These are phyloP conservation scores for Drosophila parthenogenetica DNA, from an alignment of 2,888 invertebrate genomes.

Conservation along the genomic window DNA sequence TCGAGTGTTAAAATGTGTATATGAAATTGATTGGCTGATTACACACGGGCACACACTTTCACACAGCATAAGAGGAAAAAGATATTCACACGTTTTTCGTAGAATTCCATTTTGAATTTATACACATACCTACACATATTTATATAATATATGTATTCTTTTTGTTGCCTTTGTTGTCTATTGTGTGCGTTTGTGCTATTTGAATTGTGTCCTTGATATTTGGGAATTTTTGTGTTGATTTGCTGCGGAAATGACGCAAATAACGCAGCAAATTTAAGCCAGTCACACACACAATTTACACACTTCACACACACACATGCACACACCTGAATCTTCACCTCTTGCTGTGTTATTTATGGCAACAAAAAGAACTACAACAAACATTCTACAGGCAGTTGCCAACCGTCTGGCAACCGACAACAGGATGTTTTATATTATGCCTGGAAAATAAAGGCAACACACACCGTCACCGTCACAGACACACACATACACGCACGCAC, in stretches of 20 bases:
- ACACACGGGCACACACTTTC: slow-evolving; percentile 42
- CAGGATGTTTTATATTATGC: slow-evolving; percentile 77
- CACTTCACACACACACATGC: slow-evolving; percentile 44
- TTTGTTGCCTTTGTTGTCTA: slow-evolving; percentile 42
- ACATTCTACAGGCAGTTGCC: slow-evolving; percentile 30
- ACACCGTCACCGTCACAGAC: slow-evolving; percentile 29
- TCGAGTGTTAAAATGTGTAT: slow-evolving; percentile 72
- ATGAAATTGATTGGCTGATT: slow-evolving; percentile 75
- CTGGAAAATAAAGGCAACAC: slow-evolving; percentile 59
- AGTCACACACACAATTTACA: slow-evolving; percentile 45
- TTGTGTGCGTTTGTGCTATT: slow-evolving; percentile 13
- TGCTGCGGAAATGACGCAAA: slow-evolving; percentile 78
- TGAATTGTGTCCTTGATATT: slow-evolving; percentile 54
- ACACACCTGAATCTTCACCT: slow-evolving; percentile 50
- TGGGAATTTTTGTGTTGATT: slow-evolving; percentile 63
- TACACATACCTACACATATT: not conserved
- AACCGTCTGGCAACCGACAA: slow-evolving; percentile 59
- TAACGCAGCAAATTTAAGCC: slow-evolving; percentile 78
- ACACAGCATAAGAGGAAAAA: not conserved
- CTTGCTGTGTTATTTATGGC: slow-evolving; percentile 67
- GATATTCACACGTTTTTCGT: slow-evolving; percentile 27
- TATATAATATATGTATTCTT: slow-evolving; percentile 3
- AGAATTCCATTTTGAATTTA: slow-evolving; percentile 46
- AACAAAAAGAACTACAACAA: slow-evolving; percentile 33
- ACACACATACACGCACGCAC: slow-evolving; percentile 34